These are phyloP conservation scores for Calameuta filiformis DNA, from an alignment of 2,888 invertebrate genomes.

Conservation along the genomic window DNA sequence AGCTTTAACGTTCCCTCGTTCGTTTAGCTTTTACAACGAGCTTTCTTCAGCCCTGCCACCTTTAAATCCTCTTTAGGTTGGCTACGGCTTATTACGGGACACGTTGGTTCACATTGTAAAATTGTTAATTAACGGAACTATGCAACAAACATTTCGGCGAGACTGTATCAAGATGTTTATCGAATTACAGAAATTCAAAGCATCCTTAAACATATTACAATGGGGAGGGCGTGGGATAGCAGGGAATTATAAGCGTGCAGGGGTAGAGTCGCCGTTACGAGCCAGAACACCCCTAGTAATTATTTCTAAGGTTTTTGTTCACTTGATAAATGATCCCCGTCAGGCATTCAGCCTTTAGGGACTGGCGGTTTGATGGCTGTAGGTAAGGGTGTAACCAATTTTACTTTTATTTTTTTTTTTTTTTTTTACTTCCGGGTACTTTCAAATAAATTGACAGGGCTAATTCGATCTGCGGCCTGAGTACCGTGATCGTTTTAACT, in stretches of 20 bases:
- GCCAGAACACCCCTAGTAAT: constrained; percentile 15
- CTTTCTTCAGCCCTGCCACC: background rate
- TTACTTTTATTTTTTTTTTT: background rate
- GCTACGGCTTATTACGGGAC: background rate
- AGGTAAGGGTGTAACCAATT: background rate
- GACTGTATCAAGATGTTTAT: background rate
- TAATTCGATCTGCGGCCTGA: background rate
- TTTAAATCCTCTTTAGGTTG: background rate
- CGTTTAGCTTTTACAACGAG: background rate
- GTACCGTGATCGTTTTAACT: background rate
- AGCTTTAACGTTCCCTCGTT: background rate
- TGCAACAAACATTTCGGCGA: background rate
- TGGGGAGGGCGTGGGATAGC: background rate
- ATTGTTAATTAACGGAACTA: background rate
- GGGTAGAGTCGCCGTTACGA: constrained; percentile 1
- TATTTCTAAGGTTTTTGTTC: constrained; percentile 23
- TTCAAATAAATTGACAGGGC: background rate
- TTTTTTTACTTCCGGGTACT: background rate
- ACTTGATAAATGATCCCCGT: constrained; percentile 19
- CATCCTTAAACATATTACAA: background rate
- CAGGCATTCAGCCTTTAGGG: constrained; percentile 5
- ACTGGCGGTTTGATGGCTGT: background rate
- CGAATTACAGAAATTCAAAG: background rate
- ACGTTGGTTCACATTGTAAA: background rate
- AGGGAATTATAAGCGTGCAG: background rate